Conservation (phyloP, 35 echinoderm and acorn worm genomes). For the Patiria miniata region DNA sequence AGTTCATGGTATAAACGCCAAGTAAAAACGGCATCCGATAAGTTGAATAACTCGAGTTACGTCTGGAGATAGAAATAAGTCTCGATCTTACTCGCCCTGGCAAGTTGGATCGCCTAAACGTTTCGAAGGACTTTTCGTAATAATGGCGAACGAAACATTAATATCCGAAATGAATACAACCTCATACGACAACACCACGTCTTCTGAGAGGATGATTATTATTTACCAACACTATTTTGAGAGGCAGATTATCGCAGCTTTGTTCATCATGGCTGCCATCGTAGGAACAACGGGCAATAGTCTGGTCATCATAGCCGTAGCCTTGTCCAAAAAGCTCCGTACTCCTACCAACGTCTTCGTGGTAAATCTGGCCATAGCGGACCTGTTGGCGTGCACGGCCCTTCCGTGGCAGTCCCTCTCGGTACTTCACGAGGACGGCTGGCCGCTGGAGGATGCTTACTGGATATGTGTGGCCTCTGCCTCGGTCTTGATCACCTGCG, state of each 20-base stretch:
- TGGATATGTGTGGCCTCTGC: slow-evolving; percentile 65
- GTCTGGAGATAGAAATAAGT: no score
- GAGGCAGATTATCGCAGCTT: background rate
- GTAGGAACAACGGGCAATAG: slow-evolving; percentile 34
- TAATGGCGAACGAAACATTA: no score
- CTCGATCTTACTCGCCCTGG: no score
- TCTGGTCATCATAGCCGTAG: slow-evolving; percentile 27
- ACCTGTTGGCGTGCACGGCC: slow-evolving; percentile 20
- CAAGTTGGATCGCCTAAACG: no score
- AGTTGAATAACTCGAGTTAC: no score
- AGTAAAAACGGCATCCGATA: no score
- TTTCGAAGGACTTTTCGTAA: no score
- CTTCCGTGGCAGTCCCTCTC: slow-evolving; percentile 40
- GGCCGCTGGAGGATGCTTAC: slow-evolving; percentile 34
- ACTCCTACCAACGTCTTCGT: slow-evolving; percentile 52
- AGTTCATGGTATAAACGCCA: no score
- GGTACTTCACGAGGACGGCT: slow-evolving; percentile 2
- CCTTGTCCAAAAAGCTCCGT: slow-evolving; percentile 7
- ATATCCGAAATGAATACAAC: no score
- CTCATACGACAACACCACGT: no score
- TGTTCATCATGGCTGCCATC: background rate
- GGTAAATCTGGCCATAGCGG: slow-evolving; percentile 41
- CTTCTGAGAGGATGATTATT: background rate
- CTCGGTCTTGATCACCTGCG: slow-evolving; percentile 41
- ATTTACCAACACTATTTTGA: background rate